Evolutionary conservation across 2,797 vertebrate species (phyloP).

Genomic region (Amblyopsis hoosieri): DNA sequence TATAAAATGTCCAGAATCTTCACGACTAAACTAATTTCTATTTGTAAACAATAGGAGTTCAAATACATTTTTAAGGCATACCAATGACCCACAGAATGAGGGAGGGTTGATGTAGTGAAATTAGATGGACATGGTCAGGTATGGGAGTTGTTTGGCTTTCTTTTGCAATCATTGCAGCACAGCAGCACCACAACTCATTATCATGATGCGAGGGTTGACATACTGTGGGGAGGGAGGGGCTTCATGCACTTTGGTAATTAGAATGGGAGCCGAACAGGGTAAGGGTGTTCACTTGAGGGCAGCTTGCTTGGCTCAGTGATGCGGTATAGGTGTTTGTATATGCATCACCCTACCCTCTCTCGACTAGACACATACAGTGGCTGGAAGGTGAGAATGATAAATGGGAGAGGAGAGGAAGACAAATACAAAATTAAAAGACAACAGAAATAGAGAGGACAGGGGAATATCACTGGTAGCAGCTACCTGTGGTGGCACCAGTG

Average conservation of each 20-base stretch:
- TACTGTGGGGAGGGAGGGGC: conserved; percentile 26
- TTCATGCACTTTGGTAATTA: conserved; percentile 71
- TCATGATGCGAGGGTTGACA: conserved; percentile 59
- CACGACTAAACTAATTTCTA: conserved; percentile 10
- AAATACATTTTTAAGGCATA: conserved; percentile 62
- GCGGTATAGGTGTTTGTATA: conserved; percentile 9
- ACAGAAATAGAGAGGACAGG: conserved; percentile 14
- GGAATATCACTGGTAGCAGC: conserved; percentile 40
- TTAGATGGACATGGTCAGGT: conserved; percentile 42
- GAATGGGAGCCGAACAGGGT: conserved; percentile 17
- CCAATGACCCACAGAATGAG: conserved; percentile 45
- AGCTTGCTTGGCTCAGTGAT: conserved; percentile 48
- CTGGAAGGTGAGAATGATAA: conserved; percentile 66
- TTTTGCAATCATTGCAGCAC: conserved; percentile 79
- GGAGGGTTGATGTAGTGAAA: conserved; percentile 55
- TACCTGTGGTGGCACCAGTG: conserved; percentile 90
- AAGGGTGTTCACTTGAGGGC: conserved; percentile 49
- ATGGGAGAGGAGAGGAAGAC: conserved; percentile 34
- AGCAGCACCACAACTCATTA: conserved; percentile 63
- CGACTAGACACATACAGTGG: conserved; percentile 66
- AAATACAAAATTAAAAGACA: background rate
- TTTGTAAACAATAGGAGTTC: conserved; percentile 16
- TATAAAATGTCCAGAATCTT: conserved; percentile 8
- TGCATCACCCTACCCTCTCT: conserved; percentile 53
- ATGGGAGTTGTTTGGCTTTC: conserved; percentile 58